Conservation (phyloP, 2,888 invertebrate genomes). For the Mesorhabditis belari region DNA sequence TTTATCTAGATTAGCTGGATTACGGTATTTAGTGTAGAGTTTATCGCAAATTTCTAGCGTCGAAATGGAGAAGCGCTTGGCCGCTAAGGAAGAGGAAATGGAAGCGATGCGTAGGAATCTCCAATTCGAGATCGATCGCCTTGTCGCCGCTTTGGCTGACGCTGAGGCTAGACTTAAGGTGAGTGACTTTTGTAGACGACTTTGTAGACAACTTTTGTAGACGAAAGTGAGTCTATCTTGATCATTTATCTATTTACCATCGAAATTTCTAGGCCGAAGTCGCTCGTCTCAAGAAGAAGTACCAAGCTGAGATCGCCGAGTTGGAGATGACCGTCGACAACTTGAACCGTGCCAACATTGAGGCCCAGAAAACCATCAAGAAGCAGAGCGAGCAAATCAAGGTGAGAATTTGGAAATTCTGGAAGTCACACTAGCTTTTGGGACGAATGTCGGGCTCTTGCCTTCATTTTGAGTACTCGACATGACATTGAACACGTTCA, state of each 20-base stretch:
- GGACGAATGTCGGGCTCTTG: background rate
- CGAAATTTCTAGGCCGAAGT: conserved; percentile 68
- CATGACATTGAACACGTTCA: conserved; percentile 52
- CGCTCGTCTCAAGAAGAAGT: conserved; percentile 92
- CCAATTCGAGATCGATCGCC: conserved; percentile 90
- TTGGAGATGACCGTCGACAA: conserved; percentile 90
- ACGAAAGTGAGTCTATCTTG: background rate
- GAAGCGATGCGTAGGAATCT: conserved; percentile 85
- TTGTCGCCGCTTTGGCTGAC: conserved; percentile 85
- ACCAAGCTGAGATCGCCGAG: conserved; percentile 90
- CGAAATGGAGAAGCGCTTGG: conserved; percentile 89
- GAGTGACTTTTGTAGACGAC: background rate
- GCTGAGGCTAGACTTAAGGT: conserved; percentile 82
- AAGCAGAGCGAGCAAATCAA: conserved; percentile 66
- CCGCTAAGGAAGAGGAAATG: conserved; percentile 89
- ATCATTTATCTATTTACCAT: background rate
- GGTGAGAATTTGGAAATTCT: background rate
- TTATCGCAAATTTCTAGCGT: conserved; percentile 68
- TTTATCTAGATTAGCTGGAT: too few relatives aligned
- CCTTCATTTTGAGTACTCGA: background rate
- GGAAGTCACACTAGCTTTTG: too few relatives aligned
- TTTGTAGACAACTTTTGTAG: too few relatives aligned
- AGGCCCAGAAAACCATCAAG: conserved; percentile 89
- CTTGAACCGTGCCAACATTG: conserved; percentile 92
- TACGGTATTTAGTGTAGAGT: too few relatives aligned